These are phyloP conservation scores for Cephalopholis sonnerati DNA, from an alignment of 2,113 vertebrate species.

Conservation along the genomic window DNA sequence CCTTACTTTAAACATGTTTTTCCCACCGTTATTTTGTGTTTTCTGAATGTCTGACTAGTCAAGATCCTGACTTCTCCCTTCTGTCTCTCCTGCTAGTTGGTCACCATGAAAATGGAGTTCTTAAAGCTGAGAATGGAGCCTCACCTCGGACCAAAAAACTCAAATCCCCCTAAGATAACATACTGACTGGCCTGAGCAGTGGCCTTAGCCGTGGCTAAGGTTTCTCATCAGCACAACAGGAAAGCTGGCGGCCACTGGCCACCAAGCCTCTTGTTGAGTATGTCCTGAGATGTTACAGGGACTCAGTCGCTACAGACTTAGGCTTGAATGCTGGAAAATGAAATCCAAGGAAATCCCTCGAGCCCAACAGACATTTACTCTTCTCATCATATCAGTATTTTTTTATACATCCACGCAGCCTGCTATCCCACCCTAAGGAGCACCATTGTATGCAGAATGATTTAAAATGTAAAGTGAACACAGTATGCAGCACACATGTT, in stretches of 20 bases:
- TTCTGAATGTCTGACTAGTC: not conserved
- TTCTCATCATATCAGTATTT: slow-evolving; percentile 78
- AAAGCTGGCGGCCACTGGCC: slow-evolving; percentile 50
- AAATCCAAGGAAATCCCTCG: slow-evolving; percentile 69
- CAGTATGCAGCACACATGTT: slow-evolving; percentile 39
- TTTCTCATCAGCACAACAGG: slow-evolving; percentile 56
- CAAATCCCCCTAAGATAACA: slow-evolving; percentile 89
- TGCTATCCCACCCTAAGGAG: slow-evolving; percentile 59
- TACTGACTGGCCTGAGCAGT: slow-evolving; percentile 51
- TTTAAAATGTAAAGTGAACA: slow-evolving; percentile 47
- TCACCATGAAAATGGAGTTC: slow-evolving; percentile 93
- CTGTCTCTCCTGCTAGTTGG: slow-evolving; percentile 76
- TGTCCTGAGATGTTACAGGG: slow-evolving; percentile 52
- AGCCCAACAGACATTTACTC: slow-evolving; percentile 75
- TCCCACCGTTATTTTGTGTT: not conserved
- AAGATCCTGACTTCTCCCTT: slow-evolving; percentile 22
- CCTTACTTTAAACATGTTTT: not conserved
- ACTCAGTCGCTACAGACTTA: slow-evolving; percentile 67
- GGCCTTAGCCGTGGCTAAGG: slow-evolving; percentile 48
- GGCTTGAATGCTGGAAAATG: slow-evolving; percentile 75
- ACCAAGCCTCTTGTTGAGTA: slow-evolving; percentile 45
- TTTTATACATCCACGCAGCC: slow-evolving; percentile 62
- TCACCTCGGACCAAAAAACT: slow-evolving; percentile 95
- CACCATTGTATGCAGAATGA: slow-evolving; percentile 61
- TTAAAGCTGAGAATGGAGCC: slow-evolving; percentile 95